These are phyloP conservation scores for Rissa tridactyla DNA, from an alignment of 2,113 vertebrate species.

Conservation along the genomic window DNA sequence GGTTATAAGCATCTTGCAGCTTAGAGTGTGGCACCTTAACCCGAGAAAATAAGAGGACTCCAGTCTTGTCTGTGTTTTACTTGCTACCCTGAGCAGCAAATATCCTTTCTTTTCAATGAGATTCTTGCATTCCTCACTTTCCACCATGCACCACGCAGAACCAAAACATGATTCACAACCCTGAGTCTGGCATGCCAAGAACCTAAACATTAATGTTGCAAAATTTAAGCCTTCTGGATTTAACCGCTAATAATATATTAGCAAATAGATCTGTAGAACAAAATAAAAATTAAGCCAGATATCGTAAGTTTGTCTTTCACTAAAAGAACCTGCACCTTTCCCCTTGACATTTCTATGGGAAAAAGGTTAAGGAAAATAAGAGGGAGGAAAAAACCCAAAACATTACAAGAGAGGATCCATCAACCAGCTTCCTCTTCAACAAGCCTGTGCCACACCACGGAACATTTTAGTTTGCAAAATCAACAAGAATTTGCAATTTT, in stretches of 20 bases:
- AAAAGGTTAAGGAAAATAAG: not conserved
- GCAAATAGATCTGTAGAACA: not conserved
- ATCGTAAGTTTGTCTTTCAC: not conserved
- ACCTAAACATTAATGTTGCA: not conserved
- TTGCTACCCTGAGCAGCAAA: not conserved
- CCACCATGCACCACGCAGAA: not conserved
- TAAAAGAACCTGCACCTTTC: not conserved
- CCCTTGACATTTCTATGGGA: not conserved
- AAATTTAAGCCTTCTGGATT: not conserved
- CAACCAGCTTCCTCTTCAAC: not conserved
- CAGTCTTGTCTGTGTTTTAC: not conserved
- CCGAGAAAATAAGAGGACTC: not conserved
- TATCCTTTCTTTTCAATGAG: not conserved
- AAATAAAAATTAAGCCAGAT: not conserved
- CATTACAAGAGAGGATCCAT: not conserved
- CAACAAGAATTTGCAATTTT: not conserved
- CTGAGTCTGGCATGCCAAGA: not conserved
- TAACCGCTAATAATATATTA: not conserved
- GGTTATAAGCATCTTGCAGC: not conserved
- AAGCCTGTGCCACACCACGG: not conserved
- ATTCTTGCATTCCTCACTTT: not conserved
- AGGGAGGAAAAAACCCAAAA: not conserved
- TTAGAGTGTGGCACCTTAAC: not conserved
- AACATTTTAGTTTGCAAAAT: not conserved
- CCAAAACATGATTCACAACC: not conserved